Evolutionary conservation across 2,888 invertebrate genomes (phyloP).

Genomic region (Halictus ligatus): DNA sequence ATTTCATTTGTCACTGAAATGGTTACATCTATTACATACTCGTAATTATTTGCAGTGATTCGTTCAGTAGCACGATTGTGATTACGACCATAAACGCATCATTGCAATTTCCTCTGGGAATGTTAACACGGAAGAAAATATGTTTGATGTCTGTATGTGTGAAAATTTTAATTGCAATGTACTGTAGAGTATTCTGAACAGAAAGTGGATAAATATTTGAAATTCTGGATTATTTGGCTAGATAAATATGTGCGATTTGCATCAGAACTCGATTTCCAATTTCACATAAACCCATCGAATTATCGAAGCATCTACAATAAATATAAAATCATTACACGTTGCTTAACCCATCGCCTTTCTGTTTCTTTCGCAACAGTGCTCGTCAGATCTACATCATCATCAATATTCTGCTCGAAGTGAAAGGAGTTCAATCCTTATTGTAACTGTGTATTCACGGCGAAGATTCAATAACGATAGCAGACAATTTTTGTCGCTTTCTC

Average conservation of each 20-base stretch:
- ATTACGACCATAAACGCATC: neutral
- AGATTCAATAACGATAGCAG: neutral
- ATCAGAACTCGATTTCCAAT: neutral
- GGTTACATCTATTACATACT: neutral
- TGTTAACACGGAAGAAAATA: neutral
- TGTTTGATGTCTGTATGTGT: no score
- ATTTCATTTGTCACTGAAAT: neutral
- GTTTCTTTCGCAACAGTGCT: neutral
- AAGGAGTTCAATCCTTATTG: neutral
- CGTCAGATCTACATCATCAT: neutral
- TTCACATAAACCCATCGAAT: neutral
- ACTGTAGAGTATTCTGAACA: neutral
- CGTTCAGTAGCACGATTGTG: neutral
- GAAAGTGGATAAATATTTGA: neutral
- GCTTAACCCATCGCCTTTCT: neutral
- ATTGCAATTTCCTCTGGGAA: neutral
- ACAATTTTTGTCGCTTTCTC: neutral
- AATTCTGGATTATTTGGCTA: neutral
- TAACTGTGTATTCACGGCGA: neutral
- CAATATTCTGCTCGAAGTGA: neutral
- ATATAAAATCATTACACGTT: neutral
- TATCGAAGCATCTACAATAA: neutral
- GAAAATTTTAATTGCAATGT: neutral
- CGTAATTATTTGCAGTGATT: neutral
- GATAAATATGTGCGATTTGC: neutral